Evolutionary conservation across 30 jellyfish, hydroid and myxozoan genomes (phyloP).

Genomic region (Aurelia aurita complex sp. Pacific): DNA sequence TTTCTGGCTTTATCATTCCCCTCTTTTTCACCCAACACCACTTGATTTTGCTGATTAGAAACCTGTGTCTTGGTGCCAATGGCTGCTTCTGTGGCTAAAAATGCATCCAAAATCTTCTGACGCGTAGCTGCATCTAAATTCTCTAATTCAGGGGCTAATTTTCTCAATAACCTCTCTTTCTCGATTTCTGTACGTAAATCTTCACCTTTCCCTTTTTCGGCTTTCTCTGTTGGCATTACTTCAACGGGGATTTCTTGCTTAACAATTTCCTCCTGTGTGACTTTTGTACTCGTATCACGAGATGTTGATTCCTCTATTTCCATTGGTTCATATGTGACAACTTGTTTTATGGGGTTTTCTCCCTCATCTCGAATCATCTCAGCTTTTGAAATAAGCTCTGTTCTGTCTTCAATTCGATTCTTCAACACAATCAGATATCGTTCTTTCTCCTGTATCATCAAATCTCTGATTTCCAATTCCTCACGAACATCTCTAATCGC

Average conservation of each 20-base stretch:
- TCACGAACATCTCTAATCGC: constrained; percentile 84
- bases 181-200: constrained; percentile 79
- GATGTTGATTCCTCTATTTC: not conserved
- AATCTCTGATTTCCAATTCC: constrained; percentile 81
- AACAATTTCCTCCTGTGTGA: not conserved
- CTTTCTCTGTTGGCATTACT: constrained; percentile 1
- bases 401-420: constrained; percentile 53
- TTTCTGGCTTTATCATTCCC: not conserved
- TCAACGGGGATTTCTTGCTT: constrained; percentile 1
- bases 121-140: constrained; percentile 68
- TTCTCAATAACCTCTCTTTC: constrained; percentile 73
- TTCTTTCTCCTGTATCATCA: constrained; percentile 91
- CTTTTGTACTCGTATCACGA: not conserved
- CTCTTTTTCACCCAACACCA: not conserved
- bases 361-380: constrained; percentile 11
- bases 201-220: constrained; percentile 16
- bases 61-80: not conserved
- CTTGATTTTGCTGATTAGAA: not conserved
- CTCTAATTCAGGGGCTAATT: constrained; percentile 81
- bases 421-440: constrained; percentile 60
- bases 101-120: constrained; percentile 66
- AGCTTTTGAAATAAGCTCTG: constrained; percentile 13
- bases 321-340: constrained; percentile 6
- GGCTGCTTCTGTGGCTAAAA: constrained; percentile 30
- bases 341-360: not conserved